These are phyloP conservation scores for Akabosia matsudoensis DNA, from an alignment of 1,140 invertebrate genomes.

Conservation along the genomic window DNA sequence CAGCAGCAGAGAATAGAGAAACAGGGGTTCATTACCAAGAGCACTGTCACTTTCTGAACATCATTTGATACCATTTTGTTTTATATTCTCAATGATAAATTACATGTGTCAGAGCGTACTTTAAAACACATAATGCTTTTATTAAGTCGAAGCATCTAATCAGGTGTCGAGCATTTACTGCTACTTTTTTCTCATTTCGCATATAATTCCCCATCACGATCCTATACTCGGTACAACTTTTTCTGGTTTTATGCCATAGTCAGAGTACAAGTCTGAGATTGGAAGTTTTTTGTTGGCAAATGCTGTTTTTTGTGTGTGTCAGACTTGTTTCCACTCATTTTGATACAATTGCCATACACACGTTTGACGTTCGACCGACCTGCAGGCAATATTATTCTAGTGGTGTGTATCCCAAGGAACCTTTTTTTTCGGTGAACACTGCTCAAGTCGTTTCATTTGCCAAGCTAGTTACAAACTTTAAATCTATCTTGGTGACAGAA, in stretches of 20 bases:
- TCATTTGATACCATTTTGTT: background rate
- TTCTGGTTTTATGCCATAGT: too few species aligned
- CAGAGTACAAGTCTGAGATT: too few species aligned
- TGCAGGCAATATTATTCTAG: background rate
- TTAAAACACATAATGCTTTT: constrained; percentile 12
- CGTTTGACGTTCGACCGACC: background rate
- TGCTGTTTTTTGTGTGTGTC: too few species aligned
- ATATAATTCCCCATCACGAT: background rate
- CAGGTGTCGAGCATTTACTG: background rate
- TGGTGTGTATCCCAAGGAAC: too few species aligned
- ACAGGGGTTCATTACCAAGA: too few species aligned
- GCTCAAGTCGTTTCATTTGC: background rate
- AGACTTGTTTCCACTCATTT: too few species aligned
- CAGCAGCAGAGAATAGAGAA: too few species aligned
- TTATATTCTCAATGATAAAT: background rate
- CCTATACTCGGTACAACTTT: background rate
- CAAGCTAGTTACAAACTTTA: constrained; percentile 7
- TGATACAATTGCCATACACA: background rate
- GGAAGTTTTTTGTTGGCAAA: too few species aligned
- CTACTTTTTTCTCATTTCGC: too few species aligned
- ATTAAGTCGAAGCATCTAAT: background rate
- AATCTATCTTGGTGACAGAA: constrained; percentile 22
- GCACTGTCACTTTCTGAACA: too few species aligned
- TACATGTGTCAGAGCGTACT: background rate
- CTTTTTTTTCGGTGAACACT: background rate